Percentiles rank a stretch among this genome's conserved stretches.
These are phyloP conservation scores for Pavo muticus DNA, from an alignment of 2,113 vertebrate species.

Conservation along the genomic window DNA sequence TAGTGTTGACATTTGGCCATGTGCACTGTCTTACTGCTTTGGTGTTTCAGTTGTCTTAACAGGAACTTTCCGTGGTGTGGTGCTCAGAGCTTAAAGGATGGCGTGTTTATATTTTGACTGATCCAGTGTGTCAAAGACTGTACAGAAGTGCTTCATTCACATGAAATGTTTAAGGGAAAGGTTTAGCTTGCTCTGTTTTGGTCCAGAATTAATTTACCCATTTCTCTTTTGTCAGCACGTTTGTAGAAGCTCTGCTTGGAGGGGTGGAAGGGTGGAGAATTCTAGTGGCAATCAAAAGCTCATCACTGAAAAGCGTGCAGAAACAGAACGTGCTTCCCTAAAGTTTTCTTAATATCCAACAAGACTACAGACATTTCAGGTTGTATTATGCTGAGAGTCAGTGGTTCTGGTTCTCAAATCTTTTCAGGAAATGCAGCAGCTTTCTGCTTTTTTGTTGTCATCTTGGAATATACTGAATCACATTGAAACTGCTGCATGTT, in stretches of 20 bases:
- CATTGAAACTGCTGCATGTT: background rate
- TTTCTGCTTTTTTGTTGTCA: background rate
- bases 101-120: background rate
- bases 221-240: background rate
- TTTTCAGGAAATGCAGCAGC: background rate
- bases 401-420: background rate
- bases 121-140: background rate
- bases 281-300: background rate
- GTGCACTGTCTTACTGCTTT: background rate
- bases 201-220: background rate
- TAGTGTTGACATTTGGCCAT: rapidly evolving
- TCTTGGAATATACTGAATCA: background rate
- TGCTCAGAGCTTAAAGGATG: background rate
- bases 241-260: background rate
- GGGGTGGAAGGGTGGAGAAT: background rate
- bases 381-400: background rate
- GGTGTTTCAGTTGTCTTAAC: background rate
- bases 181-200: background rate
- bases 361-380: background rate
- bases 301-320: background rate
- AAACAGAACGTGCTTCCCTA: background rate
- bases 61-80: background rate
- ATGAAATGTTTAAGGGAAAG: background rate
- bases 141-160: background rate
- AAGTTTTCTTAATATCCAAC: background rate